Base-by-base conservation (phyloP, 53 echinoderm and acorn worm genomes). In the Echinarachnius parma region DNA sequence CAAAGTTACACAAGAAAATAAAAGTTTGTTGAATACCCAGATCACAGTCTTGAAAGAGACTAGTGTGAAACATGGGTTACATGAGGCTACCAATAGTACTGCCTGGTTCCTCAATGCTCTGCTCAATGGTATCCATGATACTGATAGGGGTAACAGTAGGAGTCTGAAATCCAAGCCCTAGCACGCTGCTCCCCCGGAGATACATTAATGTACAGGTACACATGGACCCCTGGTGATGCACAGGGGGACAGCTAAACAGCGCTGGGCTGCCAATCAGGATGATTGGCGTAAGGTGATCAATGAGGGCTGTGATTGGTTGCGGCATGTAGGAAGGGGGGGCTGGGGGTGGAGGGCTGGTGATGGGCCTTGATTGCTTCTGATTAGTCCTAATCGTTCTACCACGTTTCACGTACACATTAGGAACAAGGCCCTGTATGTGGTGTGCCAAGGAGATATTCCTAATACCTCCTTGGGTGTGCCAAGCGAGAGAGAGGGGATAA, bases 301-400 rank as follows among this genome's bases (percentile, higher is more conserved):
- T 68, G 49, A 52, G 50, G 21, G 48, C 53, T 26, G 50, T 68
- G 68, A 68, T 68, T 68, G 68, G 68, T 13, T 68, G 34, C 19
- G 68, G 68, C 68, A 68, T 50, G 68, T 52, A 34, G 23, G n/a
- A n/a, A n/a, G 52, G 68, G 68, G 50, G 68, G 68, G 68, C 53
- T 50, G 52, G 68, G 68, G 29, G 68, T 32, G 42, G 7, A 9
- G 7, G 42, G 42, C 13, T 39, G 42, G 13, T 7, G 42, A 39
- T 13, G 52, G 32, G 20, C 10, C 29, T 5, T 68, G 68, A 68
- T 68, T 68, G 68, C 50, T 9, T 9, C 68, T 68, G 48, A 68
- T 68, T 68, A 52, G 68, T 29, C n/a, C 7, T 68, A 52, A 68
- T 49, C 19, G 68, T 22, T 68, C 34, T 21, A 49, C 49, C 68